Conservation (phyloP, 92 coral and sea anemone genomes). For the Micromussa lordhowensis region DNA sequence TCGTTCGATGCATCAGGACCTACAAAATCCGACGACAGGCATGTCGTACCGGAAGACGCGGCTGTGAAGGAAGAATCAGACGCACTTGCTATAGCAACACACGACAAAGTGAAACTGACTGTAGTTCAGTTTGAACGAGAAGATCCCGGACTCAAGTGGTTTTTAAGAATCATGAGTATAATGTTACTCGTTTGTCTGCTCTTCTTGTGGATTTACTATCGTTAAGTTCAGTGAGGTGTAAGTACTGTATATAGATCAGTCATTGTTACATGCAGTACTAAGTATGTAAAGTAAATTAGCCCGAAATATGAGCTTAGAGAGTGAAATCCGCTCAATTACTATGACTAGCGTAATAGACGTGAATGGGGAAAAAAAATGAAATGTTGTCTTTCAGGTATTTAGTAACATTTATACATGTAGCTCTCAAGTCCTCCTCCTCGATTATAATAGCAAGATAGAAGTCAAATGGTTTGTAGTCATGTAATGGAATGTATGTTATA, state of each 20-base stretch:
- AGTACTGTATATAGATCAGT: neutral
- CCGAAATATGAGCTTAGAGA: too few species aligned
- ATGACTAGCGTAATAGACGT: too few species aligned
- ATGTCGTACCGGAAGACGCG: neutral
- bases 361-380: too few species aligned
- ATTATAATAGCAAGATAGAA: neutral
- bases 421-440: neutral
- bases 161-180: slow-evolving; percentile 64
- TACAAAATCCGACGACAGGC: slow-evolving; percentile 4
- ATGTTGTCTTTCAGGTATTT: neutral
- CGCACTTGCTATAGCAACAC: slow-evolving; percentile 19
- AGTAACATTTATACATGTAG: neutral
- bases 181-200: slow-evolving; percentile 63
- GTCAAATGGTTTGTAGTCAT: neutral
- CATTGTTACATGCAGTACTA: neutral
- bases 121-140: slow-evolving; percentile 79
- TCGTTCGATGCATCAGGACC: slow-evolving; percentile 15
- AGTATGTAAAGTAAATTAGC: neutral
- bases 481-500: neutral
- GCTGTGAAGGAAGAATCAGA: slow-evolving; percentile 13
- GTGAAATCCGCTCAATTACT: too few species aligned
- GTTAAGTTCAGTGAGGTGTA: neutral
- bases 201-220: slow-evolving; percentile 71
- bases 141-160: slow-evolving; percentile 67
- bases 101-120: slow-evolving; percentile 47